Conservation (phyloP, 1,140 invertebrate genomes). For the Brachionus asplanchnoidis region DNA sequence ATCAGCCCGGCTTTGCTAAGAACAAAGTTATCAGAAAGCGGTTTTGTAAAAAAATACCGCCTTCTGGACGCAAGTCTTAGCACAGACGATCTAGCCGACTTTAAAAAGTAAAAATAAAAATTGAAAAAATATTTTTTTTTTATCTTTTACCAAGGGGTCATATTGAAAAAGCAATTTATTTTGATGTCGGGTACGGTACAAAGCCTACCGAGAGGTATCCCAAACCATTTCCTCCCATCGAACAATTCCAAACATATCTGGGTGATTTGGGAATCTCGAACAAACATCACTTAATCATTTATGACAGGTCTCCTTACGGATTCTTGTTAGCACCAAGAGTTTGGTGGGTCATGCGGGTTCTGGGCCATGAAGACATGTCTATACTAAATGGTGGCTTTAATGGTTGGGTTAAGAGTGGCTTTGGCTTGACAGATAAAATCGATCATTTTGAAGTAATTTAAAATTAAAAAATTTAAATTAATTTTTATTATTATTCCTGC, state of each 20-base stretch:
- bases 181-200: neutral
- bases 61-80: neutral
- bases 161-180: constrained; percentile 5
- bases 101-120: neutral
- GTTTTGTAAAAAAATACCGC: neutral
- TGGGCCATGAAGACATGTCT: constrained; percentile 45
- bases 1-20: neutral
- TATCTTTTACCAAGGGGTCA: neutral
- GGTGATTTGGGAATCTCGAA: constrained; percentile 44
- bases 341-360: constrained; percentile 46
- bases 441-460: neutral
- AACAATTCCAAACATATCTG: constrained; percentile 44
- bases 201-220: constrained; percentile 41
- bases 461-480: too few relatives aligned
- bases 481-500: too few relatives aligned
- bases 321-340: constrained; percentile 45
- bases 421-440: neutral
- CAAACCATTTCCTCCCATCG: constrained; percentile 45
- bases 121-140: neutral
- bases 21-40: neutral
- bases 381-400: constrained; percentile 46
- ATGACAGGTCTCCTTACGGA: constrained; percentile 43
- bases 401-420: constrained; percentile 43
- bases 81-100: neutral
- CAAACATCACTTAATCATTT: constrained; percentile 45